phyloP scores from a whole-genome alignment of 2,113 vertebrate genomes.

The Megalops atlanticus region DNA sequence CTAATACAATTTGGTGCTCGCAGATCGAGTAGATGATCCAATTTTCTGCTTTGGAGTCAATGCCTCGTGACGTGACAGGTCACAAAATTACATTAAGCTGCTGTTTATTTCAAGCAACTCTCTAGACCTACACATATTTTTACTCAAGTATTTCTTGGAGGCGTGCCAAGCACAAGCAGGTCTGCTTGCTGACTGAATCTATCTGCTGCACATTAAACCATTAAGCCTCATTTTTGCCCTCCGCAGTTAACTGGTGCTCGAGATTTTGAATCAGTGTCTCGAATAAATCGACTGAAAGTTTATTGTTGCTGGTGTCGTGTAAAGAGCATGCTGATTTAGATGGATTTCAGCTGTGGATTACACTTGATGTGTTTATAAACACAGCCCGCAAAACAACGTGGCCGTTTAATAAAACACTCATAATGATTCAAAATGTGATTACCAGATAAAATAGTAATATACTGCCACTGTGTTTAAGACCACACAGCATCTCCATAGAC shows the following conservation, averaged over 20 bases:
- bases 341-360: background rate
- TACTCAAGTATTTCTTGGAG: conserved; percentile 47
- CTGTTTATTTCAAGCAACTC: background rate
- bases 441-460: background rate
- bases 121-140: conserved; percentile 13
- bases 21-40: background rate
- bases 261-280: background rate
- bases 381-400: too few relatives aligned
- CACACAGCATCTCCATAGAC: background rate
- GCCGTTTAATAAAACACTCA: background rate
- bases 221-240: conserved; percentile 47
- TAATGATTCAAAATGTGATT: background rate
- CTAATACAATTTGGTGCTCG: background rate
- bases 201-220: conserved; percentile 52
- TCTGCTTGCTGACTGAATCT: conserved; percentile 44
- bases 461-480: background rate
- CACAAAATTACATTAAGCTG: conserved; percentile 7
- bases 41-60: background rate
- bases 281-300: background rate
- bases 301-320: background rate
- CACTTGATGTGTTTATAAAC: background rate
- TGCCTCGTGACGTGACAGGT: background rate
- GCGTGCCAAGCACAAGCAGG: conserved; percentile 48
- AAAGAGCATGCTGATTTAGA: background rate
- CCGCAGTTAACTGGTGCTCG: conserved; percentile 34